Base-by-base conservation (phyloP, 2,113 vertebrate species). In the Callipepla squamata region DNA sequence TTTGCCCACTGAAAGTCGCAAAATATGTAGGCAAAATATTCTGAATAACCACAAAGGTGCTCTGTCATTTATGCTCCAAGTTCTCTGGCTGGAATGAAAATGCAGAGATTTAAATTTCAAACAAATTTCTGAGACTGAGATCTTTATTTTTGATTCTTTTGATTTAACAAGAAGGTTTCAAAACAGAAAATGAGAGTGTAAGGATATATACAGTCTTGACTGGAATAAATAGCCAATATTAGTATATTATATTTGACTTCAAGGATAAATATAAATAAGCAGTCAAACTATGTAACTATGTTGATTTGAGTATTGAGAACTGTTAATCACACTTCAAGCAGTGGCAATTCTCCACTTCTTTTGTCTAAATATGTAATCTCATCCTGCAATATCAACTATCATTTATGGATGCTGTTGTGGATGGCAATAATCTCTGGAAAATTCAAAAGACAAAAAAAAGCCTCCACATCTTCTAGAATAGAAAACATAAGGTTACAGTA, bases 241-340 rank as follows among this genome's bases (percentile, higher is more conserved):
- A 5, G 10, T 40, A 40, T 40, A 40, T 40, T 40, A 40, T 40
- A 40, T 40, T 40, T 40, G 40, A 40, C 11, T 40, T 40, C 40
- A 40, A 40, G 40, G 11, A 13, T 40, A 40, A 40, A 9, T 21
- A 22, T 48, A 48, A 19, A 48, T 48, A 48, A 48, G 63, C 45
- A 91, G 73, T 8, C 5, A 94, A 93, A 96, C 36, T 36, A 36
- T 58, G 26, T 72, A 80, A 69, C 86, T 89, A 32, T 44, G 63
- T 25, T 92, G 76, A 93, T 94, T 91, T 89, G 69, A 92, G 42
- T 84, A 65, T 7, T 79, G 7, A 73, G 8, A 12, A 50, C 84
- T 95, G 85, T 83, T 94, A 95, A 91, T 93, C 68, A 77, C 47
- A 79, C 63, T 87, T 74, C 47, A 95, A 77, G 84, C 80, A 87